Evolutionary conservation across 37 sponge, comb jelly and placozoan genomes (phyloP), one percentile per base, ranked within the genome.

Genomic region (Agelas oroides): DNA sequence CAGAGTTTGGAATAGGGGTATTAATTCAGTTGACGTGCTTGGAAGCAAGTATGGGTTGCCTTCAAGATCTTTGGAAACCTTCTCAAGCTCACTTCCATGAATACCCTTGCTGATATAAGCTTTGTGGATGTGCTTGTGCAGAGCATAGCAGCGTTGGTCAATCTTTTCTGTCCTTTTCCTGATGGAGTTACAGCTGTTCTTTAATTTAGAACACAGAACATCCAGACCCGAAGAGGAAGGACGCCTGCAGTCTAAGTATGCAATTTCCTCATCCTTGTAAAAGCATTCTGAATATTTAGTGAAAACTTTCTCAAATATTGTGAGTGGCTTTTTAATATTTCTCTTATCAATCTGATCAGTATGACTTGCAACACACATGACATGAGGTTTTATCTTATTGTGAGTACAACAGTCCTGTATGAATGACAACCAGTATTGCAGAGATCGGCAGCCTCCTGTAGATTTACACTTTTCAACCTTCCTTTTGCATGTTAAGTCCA

Each of bases 301-400:
- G 5, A 3, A 62, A 3, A 28, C 13, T 62, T 28, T 28, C 24
- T 28, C 5, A 13, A 62, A 11, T 28, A 28, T 2, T 3, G 64
- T 28, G 27, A 13, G 24, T n/a, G 24, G 5, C 11, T 62, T 3
- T 13, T 28, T 5, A n/a, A 28, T 5, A 28, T 62, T 12, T 28
- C 5, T 28, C 55, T n/a, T 31, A 0, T 46, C 82, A 18, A 34
- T 0, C 27, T 70, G 72, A 25, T 60, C 82, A 18, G 52, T 0
- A 38, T 70, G 72, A 25, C 71, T 70, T 8, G 72, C 82, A 71
- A 82, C 57, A 34, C 70, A 59, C 12, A 68, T 59, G 31, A 82
- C n/a, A 32, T 82, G 82, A 57, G 82, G 38, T 17, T 23, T n/a
- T 20, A 35, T 69, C 12, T 31, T 59, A n/a, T 21, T 35, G 25